Percentiles rank a stretch among this genome's conserved stretches.
Conservation (phyloP, 2,888 invertebrate genomes). For the Aquatica leii region DNA sequence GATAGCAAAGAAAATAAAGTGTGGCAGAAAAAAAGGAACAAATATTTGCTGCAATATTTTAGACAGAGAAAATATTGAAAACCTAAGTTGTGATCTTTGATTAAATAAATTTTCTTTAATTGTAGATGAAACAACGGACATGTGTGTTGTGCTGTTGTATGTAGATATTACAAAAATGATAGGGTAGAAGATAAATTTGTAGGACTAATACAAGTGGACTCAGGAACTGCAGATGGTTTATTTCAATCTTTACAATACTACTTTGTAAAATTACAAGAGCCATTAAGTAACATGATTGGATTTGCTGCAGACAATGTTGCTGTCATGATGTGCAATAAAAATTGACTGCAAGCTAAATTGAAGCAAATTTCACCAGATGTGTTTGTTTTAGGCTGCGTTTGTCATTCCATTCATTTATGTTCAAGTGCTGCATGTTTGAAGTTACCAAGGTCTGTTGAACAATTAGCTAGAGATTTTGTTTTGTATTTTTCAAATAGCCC, state of each 20-base stretch:
- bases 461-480: background rate
- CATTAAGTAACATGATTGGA: constrained; percentile 38
- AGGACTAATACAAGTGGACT: background rate
- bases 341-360: constrained; percentile 26
- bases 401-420: background rate
- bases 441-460: background rate
- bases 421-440: background rate
- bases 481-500: background rate
- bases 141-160: too few species aligned
- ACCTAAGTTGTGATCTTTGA: background rate
- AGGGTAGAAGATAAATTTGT: background rate
- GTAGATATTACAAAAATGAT: background rate
- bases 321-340: constrained; percentile 40
- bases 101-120: background rate
- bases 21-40: constrained; percentile 37
- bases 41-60: background rate
- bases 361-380: background rate
- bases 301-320: constrained; percentile 43
- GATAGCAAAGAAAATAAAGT: constrained; percentile 32
- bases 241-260: background rate
- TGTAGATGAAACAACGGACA: background rate
- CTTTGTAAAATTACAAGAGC: background rate
- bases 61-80: background rate
- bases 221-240: background rate
- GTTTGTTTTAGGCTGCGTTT: background rate